Evolutionary conservation across 2,888 invertebrate species (phyloP), one percentile per base, ranked within the genome.

Genomic region (Cantharis flavilabris): DNA sequence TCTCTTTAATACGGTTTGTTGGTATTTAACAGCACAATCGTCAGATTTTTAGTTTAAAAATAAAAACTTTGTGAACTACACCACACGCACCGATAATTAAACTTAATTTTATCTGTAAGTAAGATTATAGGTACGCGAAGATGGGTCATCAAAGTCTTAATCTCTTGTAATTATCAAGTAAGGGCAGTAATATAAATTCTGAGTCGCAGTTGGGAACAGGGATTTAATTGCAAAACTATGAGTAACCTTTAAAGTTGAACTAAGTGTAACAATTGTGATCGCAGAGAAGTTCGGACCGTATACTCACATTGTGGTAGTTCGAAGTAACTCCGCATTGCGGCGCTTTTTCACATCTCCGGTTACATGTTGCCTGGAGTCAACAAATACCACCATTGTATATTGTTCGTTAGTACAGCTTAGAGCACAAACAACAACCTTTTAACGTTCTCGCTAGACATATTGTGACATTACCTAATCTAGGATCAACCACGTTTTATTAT

Each of bases 401-500:
- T 79, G 80, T 80, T 79, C 79, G 79, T 79, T 79, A 75, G 75
- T 73, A 72, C 76, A 72, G 76, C 76, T 75, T 77, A 73, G 71
- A 75, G 80, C 78, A 79, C 80, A 79, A 81, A 81, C 80, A 80
- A 81, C 80, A 80, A 73, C 75, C 76, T 71, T 69, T 75, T 73
- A 80, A 80, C 79, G 80, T 79, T 73, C 79, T 80, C 71, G 76
- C 79, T 77, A 79, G 80, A 81, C 80, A 79, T 80, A 78, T 78
- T 81, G 78, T 78, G 78, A 80, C 78, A 75, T 80, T 76, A 76
- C 77, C 79, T 80, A 81, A 81, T 80, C 80, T 77, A 69, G 76
- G 82, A 81, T 81, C 80, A 79, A 71, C 76, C 79, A 79, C 76
- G 77, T 77, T 78, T 79, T 80, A 78, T 79, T 67, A 69, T 75